phyloP scores from a whole-genome alignment of 2,113 vertebrate genomes.

The Pholis gunnellus region DNA sequence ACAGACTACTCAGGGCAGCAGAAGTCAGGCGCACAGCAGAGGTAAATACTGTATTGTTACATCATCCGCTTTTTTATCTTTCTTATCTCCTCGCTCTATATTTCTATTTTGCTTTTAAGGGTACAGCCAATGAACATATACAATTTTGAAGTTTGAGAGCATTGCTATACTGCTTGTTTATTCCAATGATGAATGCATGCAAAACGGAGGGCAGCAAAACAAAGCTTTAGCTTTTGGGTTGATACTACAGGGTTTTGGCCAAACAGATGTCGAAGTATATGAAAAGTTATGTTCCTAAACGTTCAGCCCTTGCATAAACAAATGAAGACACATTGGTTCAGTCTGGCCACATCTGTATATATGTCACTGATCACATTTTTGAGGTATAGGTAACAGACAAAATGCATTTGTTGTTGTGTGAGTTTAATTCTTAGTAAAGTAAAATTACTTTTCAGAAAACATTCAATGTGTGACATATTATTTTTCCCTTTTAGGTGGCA shows the following conservation, averaged over 20 bases:
- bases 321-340: background rate
- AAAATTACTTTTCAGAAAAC: background rate
- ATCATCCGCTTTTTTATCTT: background rate
- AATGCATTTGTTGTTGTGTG: background rate
- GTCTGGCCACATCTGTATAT: background rate
- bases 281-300: background rate
- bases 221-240: background rate
- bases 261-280: background rate
- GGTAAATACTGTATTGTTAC: slow-evolving; percentile 75
- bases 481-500: slow-evolving; percentile 81
- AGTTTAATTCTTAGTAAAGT: background rate
- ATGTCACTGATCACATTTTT: background rate
- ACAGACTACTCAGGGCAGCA: slow-evolving; percentile 90
- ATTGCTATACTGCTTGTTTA: background rate
- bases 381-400: background rate
- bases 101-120: background rate
- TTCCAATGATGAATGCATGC: background rate
- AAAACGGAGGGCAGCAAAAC: background rate
- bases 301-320: background rate
- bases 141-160: background rate
- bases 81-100: background rate
- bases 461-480: background rate
- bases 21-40: slow-evolving; percentile 93
- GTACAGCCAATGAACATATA: background rate
- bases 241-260: background rate